Evolutionary conservation across 2,888 invertebrate species (phyloP).

Genomic region (Leucophenga montana): DNA sequence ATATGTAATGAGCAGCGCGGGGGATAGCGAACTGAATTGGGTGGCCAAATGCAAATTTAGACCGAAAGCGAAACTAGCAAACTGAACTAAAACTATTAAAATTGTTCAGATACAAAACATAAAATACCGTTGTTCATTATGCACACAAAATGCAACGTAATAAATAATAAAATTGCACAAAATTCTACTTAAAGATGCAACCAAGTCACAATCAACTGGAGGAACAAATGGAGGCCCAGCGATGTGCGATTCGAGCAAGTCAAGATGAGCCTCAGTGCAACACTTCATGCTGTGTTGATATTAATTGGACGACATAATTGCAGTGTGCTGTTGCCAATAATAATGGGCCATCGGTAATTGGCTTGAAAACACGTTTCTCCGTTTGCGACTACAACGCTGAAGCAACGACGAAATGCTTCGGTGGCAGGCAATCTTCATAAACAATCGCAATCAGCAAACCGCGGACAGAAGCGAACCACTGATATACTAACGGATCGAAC

Average conservation of each 20-base stretch:
- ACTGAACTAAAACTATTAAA: neutral
- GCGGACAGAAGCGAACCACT: neutral
- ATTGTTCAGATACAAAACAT: neutral
- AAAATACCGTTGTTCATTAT: constrained; percentile 17
- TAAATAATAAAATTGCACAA: constrained; percentile 2
- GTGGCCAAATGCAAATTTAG: constrained; percentile 22
- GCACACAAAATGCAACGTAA: constrained; percentile 10
- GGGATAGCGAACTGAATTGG: neutral
- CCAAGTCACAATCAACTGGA: neutral
- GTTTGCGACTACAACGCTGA: constrained; percentile 25
- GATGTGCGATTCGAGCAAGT: neutral
- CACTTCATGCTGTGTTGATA: constrained; percentile 65
- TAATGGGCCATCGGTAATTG: constrained; percentile 67
- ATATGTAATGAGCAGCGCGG: constrained; percentile 12
- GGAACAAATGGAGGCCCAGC: neutral
- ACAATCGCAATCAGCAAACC: constrained; percentile 35
- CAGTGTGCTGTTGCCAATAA: constrained; percentile 69
- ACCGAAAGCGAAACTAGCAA: constrained; percentile 18
- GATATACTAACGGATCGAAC: neutral
- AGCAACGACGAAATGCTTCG: constrained; percentile 27
- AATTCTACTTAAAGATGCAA: neutral
- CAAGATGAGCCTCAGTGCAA: constrained; percentile 2
- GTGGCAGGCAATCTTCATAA: constrained; percentile 50
- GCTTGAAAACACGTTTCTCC: constrained; percentile 61
- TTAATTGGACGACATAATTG: constrained; percentile 73